Base-by-base conservation (phyloP, 2,888 invertebrate genomes). In the Leptopilina drosophilae region DNA sequence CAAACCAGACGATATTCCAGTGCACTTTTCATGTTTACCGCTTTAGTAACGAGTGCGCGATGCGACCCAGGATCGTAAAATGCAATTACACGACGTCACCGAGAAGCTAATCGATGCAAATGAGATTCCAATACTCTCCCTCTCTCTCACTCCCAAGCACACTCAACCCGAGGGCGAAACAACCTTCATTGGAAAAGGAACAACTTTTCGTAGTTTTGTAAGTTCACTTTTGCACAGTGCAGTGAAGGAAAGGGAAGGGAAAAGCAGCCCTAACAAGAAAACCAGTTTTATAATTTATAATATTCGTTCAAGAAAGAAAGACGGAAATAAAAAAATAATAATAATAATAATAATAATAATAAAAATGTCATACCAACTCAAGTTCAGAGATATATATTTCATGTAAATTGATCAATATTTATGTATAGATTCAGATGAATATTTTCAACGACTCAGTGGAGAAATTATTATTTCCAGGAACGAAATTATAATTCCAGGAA, bases 81-180 rank as follows among this genome's bases (percentile, higher is more conserved):
- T 86, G 85, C 84, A 88, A 88, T 88, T 87, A 88, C 85, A 84
- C 85, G 84, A 87, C 85, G 87, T 87, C 86, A 87, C 86, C 86
- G 84, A 87, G 84, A 85, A 87, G 85, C 86, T 88, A 88, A 88
- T 88, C 87, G 87, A 88, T 88, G 88, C 87, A 87, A 87, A 88
- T 86, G 87, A 87, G 85, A 86, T 86, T 88, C 86, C 87, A 85
- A 87, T 88, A 87, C 85, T 85, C 77, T 79, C 80, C 33, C 33
- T 33, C 33, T 33, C 33, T 33, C 75, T 77, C 77, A 76, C 78
- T 79, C 77, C 75, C 77, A 6, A 12, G 20, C 26, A 9, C 33
- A 69, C 7, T 69, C 26, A 69, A 69, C 69, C 69, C 53, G 49
- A 49, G 49, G 69, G 69, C 69, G 69, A 69, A 69, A 53, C 69